Evolutionary conservation across 2,113 vertebrate species (phyloP).

Genomic region (Holacanthus passer): DNA sequence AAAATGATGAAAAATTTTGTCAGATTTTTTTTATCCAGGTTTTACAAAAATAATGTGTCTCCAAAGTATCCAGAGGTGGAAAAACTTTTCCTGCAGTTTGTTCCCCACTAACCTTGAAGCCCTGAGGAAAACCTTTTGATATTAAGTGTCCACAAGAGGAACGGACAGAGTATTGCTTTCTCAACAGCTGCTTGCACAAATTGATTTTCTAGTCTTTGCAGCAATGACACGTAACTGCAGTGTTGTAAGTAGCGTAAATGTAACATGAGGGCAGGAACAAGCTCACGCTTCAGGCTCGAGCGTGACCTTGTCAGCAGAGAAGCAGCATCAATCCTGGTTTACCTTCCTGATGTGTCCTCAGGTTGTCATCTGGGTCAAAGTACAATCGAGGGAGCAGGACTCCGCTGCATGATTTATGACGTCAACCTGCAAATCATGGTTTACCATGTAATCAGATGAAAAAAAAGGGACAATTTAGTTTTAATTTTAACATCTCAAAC

Average conservation of each 20-base stretch:
- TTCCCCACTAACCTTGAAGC: conserved; percentile 35
- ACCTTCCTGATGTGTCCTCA: not conserved
- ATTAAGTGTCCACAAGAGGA: conserved; percentile 36
- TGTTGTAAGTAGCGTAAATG: conserved; percentile 50
- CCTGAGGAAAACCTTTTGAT: conserved; percentile 33
- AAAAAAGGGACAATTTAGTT: not conserved
- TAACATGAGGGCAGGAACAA: conserved; percentile 16
- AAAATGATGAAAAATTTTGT: too few relatives aligned
- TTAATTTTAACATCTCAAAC: not conserved
- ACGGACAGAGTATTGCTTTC: conserved; percentile 28
- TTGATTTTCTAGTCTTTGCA: conserved; percentile 66
- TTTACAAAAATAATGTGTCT: not conserved
- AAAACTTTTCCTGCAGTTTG: conserved; percentile 6
- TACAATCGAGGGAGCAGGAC: not conserved
- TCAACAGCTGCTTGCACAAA: conserved; percentile 65
- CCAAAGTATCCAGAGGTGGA: not conserved
- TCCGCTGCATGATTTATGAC: not conserved
- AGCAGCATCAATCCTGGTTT: conserved; percentile 42
- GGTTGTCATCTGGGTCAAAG: conserved; percentile 3
- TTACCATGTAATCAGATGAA: not conserved
- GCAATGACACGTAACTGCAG: conserved; percentile 36
- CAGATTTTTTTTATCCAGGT: too few relatives aligned
- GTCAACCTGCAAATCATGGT: not conserved
- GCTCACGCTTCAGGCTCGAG: too few relatives aligned
- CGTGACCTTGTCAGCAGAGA: conserved; percentile 65